These are phyloP conservation scores for Leptinotarsa defecta DNA, from an alignment of 1,140 invertebrate species.

Conservation along the genomic window DNA sequence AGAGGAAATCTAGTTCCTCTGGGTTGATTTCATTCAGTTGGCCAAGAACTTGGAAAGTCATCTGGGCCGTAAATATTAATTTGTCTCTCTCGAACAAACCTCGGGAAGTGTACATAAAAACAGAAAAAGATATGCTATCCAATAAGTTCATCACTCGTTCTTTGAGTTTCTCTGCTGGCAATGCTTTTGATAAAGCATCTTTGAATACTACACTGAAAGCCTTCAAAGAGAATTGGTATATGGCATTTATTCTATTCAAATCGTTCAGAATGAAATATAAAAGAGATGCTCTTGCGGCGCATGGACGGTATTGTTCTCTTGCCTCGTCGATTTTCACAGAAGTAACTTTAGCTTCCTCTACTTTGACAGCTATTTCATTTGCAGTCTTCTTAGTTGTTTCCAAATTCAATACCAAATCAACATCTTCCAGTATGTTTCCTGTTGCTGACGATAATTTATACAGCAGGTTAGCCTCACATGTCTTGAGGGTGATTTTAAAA, in stretches of 20 bases:
- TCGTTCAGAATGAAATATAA: constrained; percentile 95
- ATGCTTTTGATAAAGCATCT: constrained; percentile 78
- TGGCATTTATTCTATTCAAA: constrained; percentile 89
- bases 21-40: constrained; percentile 70
- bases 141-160: constrained; percentile 80
- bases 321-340: constrained; percentile 88
- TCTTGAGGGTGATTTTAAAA: constrained; percentile 92
- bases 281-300: constrained; percentile 83
- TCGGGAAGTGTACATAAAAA: constrained; percentile 86
- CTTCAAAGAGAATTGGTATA: constrained; percentile 96
- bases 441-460: constrained; percentile 85
- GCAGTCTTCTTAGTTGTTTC: constrained; percentile 93
- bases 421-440: constrained; percentile 88
- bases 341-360: constrained; percentile 81
- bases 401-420: constrained; percentile 87
- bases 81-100: constrained; percentile 94
- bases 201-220: constrained; percentile 93
- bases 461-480: constrained; percentile 86
- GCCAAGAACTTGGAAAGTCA: constrained; percentile 74
- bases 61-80: constrained; percentile 87
- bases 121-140: constrained; percentile 85
- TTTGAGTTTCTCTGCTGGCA: constrained; percentile 69
- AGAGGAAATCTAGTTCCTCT: constrained; percentile 84
- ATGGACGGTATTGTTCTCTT: constrained; percentile 84
- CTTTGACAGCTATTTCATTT: constrained; percentile 86